phyloP scores from a whole-genome alignment of 1,140 invertebrate genomes.

The Brachionus calyciflorus region DNA sequence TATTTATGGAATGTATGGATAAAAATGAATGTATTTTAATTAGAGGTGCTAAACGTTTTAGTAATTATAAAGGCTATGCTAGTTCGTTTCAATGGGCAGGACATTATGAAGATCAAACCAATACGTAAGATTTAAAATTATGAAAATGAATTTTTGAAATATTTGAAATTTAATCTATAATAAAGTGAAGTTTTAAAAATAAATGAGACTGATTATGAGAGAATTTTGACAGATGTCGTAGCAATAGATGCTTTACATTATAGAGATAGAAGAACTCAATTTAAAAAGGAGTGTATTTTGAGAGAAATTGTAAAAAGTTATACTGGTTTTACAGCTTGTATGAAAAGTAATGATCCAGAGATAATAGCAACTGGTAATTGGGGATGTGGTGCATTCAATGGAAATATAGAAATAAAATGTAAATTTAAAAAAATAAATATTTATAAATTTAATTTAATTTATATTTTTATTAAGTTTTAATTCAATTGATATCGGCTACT shows the following conservation, averaged over 20 bases:
- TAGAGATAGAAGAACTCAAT: neutral
- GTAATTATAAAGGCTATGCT: constrained; percentile 80
- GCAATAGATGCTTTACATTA: constrained; percentile 28
- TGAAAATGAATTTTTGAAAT: neutral
- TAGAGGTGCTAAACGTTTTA: constrained; percentile 77
- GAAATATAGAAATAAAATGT: constrained; percentile 72
- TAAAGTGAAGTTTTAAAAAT: too few relatives aligned
- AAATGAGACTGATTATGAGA: too few relatives aligned
- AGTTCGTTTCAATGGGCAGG: constrained; percentile 75
- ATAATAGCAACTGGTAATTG: constrained; percentile 87
- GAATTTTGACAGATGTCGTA: constrained; percentile 1
- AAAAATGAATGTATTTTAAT: constrained; percentile 82
- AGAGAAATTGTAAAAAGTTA: constrained; percentile 34
- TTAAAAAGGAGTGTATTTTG: neutral
- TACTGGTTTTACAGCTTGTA: neutral
- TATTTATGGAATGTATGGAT: constrained; percentile 80
- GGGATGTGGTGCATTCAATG: constrained; percentile 90
- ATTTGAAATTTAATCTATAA: constrained; percentile 8
- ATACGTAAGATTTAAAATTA: constrained; percentile 55
- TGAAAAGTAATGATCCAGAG: too few relatives aligned
- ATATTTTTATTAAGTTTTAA: constrained; percentile 63
- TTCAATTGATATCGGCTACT: constrained; percentile 83
- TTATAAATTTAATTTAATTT: neutral
- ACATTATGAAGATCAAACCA: constrained; percentile 71
- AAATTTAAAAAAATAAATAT: constrained; percentile 62